Percentiles rank a stretch among this genome's conserved stretches.
These are phyloP conservation scores for Lerista edwardsae DNA, from an alignment of 2,797 vertebrate species.

Conservation along the genomic window DNA sequence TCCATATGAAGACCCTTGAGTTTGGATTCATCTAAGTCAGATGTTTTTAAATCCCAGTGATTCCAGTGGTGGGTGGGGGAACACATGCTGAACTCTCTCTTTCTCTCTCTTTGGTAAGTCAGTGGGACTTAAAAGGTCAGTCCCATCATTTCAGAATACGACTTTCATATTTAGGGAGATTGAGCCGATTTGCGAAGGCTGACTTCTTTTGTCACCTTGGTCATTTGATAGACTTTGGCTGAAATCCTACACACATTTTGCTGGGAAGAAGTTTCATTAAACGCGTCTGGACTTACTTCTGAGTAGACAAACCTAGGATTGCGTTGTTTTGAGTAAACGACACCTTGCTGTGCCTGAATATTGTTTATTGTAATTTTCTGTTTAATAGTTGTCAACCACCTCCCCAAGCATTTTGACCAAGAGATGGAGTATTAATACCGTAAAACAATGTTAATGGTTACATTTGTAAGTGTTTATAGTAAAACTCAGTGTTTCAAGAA, in stretches of 20 bases:
- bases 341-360: too few relatives aligned
- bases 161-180: neutral
- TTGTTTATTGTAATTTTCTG: too few relatives aligned
- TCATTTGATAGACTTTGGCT: neutral
- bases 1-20: neutral
- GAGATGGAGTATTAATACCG: neutral
- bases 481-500: neutral
- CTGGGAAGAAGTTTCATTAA: too few relatives aligned
- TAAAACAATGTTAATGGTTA: neutral
- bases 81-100: neutral
- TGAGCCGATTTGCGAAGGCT: neutral
- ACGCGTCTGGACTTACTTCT: too few relatives aligned
- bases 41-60: neutral
- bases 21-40: neutral
- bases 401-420: too few relatives aligned
- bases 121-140: neutral
- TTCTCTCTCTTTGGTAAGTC: neutral
- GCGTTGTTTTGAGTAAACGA: neutral
- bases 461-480: too few relatives aligned
- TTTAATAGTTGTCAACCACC: too few relatives aligned
- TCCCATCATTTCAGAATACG: neutral
- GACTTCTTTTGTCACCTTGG: neutral
- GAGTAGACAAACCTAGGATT: too few relatives aligned
- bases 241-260: too few relatives aligned
- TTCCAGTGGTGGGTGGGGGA: conserved; percentile 24